A percentile compares a stretch with the other conserved stretches of the same genome.
These are phyloP conservation scores for Andrena dorsata DNA, from an alignment of 2,888 invertebrate species.

Conservation along the genomic window DNA sequence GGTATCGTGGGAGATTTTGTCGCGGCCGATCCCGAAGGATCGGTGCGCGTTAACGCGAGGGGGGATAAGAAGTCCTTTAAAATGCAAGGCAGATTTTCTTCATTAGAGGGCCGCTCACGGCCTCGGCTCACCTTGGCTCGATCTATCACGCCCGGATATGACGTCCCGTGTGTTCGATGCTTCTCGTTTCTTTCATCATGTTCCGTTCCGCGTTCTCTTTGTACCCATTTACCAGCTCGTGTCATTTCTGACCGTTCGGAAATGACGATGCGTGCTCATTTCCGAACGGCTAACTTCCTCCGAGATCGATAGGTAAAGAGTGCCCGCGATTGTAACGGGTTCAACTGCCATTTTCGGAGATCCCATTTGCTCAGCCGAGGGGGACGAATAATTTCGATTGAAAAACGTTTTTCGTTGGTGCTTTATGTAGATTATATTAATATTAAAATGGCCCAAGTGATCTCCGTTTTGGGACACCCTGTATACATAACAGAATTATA, in stretches of 20 bases:
- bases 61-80: slow-evolving; percentile 65
- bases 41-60: slow-evolving; percentile 7
- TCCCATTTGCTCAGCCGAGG: background rate
- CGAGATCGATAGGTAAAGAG: background rate
- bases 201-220: slow-evolving; percentile 59
- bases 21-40: slow-evolving; percentile 22
- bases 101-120: slow-evolving; percentile 80
- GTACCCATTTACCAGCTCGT: slow-evolving; percentile 30
- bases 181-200: slow-evolving; percentile 50
- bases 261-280: background rate
- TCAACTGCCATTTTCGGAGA: background rate
- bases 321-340: too few species aligned
- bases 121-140: slow-evolving; percentile 76
- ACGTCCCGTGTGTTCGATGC: slow-evolving; percentile 67
- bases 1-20: slow-evolving; percentile 17
- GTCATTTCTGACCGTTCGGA: background rate
- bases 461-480: too few species aligned
- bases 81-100: slow-evolving; percentile 77
- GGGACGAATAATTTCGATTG: too few species aligned
- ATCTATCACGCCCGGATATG: slow-evolving; percentile 79
- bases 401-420: too few species aligned
- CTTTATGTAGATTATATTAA: too few species aligned
- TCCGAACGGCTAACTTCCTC: background rate
- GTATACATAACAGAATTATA: too few species aligned
- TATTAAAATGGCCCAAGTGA: too few species aligned